phyloP scores from a whole-genome alignment of 2,888 invertebrate species.

The Hirtodrosophila confusa region DNA sequence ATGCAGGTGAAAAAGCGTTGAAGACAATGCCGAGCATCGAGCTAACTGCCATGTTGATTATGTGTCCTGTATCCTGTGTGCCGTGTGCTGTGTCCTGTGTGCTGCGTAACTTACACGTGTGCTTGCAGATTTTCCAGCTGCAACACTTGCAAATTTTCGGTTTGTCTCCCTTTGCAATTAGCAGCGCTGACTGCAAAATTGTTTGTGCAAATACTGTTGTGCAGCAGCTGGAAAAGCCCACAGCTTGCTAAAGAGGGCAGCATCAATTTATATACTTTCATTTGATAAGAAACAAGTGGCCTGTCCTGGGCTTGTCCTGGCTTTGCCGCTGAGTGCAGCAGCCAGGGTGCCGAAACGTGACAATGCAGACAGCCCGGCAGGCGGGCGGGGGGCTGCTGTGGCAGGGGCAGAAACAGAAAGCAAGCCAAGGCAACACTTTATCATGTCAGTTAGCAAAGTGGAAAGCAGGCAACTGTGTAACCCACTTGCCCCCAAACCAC shows the following conservation, averaged over 20 bases:
- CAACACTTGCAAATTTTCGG: constrained; percentile 45
- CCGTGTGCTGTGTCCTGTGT: constrained; percentile 22
- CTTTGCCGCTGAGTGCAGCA: constrained; percentile 46
- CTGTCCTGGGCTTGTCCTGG: constrained; percentile 30
- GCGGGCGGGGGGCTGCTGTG: constrained; percentile 3
- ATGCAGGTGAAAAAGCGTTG: constrained; percentile 62
- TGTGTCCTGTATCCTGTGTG: constrained; percentile 34
- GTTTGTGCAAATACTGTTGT: constrained; percentile 62
- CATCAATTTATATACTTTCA: constrained; percentile 69
- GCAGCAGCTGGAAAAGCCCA: constrained; percentile 49
- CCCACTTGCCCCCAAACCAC: background rate
- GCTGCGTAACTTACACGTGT: constrained; percentile 42
- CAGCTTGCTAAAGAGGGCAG: constrained; percentile 22
- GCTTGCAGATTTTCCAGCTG: constrained; percentile 24
- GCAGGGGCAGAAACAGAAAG: constrained; percentile 23
- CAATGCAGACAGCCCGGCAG: constrained; percentile 53
- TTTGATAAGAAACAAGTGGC: constrained; percentile 74
- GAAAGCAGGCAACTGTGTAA: constrained; percentile 38
- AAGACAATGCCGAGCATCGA: constrained; percentile 40
- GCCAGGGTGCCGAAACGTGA: constrained; percentile 62
- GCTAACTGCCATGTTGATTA: constrained; percentile 43
- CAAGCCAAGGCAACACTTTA: constrained; percentile 75
- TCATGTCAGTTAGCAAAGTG: constrained; percentile 74
- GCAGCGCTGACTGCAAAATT: constrained; percentile 60
- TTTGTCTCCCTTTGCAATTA: constrained; percentile 62